phyloP scores from a whole-genome alignment of 2,113 vertebrate species.

The Thunnus thynnus region DNA sequence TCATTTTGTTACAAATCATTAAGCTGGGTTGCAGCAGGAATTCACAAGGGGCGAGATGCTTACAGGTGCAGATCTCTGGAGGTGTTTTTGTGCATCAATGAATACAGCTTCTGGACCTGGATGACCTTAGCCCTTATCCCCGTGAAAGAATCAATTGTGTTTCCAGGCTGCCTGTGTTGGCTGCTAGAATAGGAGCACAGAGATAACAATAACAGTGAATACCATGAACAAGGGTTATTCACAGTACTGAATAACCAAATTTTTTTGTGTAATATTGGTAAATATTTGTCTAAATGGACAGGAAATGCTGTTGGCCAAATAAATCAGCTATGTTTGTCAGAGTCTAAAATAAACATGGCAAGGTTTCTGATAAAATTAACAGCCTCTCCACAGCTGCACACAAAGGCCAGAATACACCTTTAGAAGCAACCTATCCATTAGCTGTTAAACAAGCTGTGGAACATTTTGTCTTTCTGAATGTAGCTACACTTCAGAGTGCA shows the following conservation, averaged over 20 bases:
- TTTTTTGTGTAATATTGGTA: constrained; percentile 7
- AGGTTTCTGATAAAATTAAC: constrained; percentile 11
- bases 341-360: not conserved
- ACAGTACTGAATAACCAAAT: not conserved
- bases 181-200: constrained; percentile 26
- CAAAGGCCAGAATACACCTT: constrained; percentile 31
- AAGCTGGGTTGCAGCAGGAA: constrained; percentile 28
- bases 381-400: constrained; percentile 20
- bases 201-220: constrained; percentile 38
- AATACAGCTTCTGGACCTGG: constrained; percentile 62
- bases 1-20: constrained; percentile 65
- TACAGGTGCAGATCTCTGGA: constrained; percentile 63
- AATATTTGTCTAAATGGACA: constrained; percentile 42
- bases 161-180: constrained; percentile 36
- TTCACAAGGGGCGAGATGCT: constrained; percentile 37
- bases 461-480: constrained; percentile 47
- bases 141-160: constrained; percentile 72
- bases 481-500: not conserved
- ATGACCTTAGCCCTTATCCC: constrained; percentile 65
- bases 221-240: constrained; percentile 22
- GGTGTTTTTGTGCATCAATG: constrained; percentile 73
- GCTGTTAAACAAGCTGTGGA: constrained; percentile 50
- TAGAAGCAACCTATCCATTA: constrained; percentile 40
- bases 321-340: constrained; percentile 1
- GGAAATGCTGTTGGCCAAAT: not conserved